Base-by-base conservation (phyloP, 2,888 invertebrate genomes). In the Masnerella sp. region DNA sequence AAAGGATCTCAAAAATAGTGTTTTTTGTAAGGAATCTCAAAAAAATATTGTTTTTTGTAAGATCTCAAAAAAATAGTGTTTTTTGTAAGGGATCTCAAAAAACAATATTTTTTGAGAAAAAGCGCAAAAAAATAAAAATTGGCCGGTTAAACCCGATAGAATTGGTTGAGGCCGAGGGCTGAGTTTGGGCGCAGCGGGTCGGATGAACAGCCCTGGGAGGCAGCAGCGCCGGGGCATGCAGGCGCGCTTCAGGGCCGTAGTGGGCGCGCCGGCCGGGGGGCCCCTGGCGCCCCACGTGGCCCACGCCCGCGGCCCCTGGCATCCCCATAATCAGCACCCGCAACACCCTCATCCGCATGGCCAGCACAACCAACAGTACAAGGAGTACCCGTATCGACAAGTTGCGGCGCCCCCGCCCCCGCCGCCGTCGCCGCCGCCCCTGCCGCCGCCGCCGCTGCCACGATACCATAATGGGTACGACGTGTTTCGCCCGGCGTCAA, bases 331-430 rank as follows among this genome's bases (percentile, higher is more conserved):
- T 64, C 76, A 77, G 67, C 74, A 76, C 72, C 73, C 70, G n/a
- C n/a, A n/a, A n/a, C n/a, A n/a, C n/a, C n/a, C n/a, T n/a, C n/a
- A n/a, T n/a, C n/a, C n/a, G n/a, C n/a, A n/a, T n/a, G n/a, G n/a
- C 47, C 74, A 76, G 68, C 74, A 64, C 72, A 76, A 74, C 71
- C 73, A 77, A 68, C 76, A 76, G 68, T 76, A 77, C 71, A 76
- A 76, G 77, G 76, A 77, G 62, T 76, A 75, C 74, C 77, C 77
- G 74, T 76, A 77, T 68, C 77, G 76, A 76, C 77, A 78, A 75
- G 71, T 74, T n/a, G n/a, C n/a, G n/a, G n/a, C n/a, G n/a, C n/a
- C n/a, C n/a, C n/a, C n/a, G 22, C 64, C 62, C 7, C 69, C 64
- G 12, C 70, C 64, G n/a, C 69, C 68, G 30, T 61, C 61, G 30